These are phyloP conservation scores for Monodelphis domestica DNA, from an alignment of 2,797 vertebrate species.

Conservation along the genomic window DNA sequence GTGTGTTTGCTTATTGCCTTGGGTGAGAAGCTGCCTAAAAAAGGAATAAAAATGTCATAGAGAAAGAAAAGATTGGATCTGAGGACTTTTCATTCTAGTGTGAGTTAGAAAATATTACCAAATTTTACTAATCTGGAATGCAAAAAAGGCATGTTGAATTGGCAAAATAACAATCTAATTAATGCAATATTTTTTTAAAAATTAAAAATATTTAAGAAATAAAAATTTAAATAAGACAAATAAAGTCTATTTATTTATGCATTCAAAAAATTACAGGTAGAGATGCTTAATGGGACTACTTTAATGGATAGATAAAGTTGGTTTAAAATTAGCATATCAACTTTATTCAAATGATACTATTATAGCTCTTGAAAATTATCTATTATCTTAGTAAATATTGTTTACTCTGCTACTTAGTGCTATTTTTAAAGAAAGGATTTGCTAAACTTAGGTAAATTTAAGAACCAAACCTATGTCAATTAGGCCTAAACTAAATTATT, in stretches of 20 bases:
- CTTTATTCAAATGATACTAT: conserved; percentile 35
- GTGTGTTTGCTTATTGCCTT: conserved; percentile 3
- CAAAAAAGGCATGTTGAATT: conserved; percentile 56
- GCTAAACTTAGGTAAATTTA: conserved; percentile 53
- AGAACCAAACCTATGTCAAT: conserved; percentile 8
- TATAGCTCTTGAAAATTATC: conserved; percentile 38
- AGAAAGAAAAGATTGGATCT: neutral
- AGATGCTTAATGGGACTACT: conserved; percentile 6
- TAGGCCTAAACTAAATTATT: neutral
- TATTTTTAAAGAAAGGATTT: conserved; percentile 41
- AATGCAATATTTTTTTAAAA: conserved; percentile 64
- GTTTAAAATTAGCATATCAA: conserved; percentile 46
- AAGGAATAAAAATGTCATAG: neutral
- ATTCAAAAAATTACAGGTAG: neutral
- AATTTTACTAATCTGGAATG: conserved; percentile 59
- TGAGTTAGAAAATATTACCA: conserved; percentile 52
- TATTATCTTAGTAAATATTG: conserved; percentile 45
- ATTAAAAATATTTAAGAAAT: conserved; percentile 47
- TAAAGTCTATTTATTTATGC: conserved; percentile 25
- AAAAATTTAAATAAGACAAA: conserved; percentile 11
- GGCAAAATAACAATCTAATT: conserved; percentile 49
- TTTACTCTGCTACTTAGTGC: conserved; percentile 33
- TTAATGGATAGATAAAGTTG: conserved; percentile 10
- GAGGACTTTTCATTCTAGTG: conserved; percentile 27
- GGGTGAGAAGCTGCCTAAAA: conserved; percentile 14